phyloP scores from a whole-genome alignment of 2,797 vertebrate genomes.

The Mus spretus region DNA sequence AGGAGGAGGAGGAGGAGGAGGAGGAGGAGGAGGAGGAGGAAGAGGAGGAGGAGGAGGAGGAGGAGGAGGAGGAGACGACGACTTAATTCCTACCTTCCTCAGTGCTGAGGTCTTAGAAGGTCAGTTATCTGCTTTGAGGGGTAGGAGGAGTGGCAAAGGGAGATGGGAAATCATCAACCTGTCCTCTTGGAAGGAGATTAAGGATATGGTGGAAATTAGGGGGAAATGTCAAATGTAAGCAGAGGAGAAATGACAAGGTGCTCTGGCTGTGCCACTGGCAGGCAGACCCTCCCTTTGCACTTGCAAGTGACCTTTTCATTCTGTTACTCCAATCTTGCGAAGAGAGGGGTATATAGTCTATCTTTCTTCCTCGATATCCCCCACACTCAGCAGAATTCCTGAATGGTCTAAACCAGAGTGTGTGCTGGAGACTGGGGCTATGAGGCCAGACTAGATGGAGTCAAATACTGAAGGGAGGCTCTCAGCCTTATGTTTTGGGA shows the following conservation, averaged over 20 bases:
- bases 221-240: neutral
- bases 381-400: neutral
- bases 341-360: neutral
- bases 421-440: neutral
- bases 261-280: neutral
- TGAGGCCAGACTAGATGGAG: neutral
- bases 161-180: neutral
- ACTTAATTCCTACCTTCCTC: conserved; percentile 26
- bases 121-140: conserved; percentile 17
- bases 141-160: neutral
- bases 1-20: no score
- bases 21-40: no score
- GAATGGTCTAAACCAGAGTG: neutral
- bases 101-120: neutral
- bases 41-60: no score
- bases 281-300: neutral
- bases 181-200: neutral
- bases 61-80: no score
- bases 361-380: neutral
- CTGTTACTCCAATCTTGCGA: neutral
- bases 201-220: neutral
- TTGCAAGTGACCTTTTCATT: neutral
- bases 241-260: neutral
- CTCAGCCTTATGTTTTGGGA: conserved; percentile 6
- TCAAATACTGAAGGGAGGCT: neutral